Evolutionary conservation across 2,888 invertebrate species (phyloP).

Genomic region (Drosophila quinaria): DNA sequence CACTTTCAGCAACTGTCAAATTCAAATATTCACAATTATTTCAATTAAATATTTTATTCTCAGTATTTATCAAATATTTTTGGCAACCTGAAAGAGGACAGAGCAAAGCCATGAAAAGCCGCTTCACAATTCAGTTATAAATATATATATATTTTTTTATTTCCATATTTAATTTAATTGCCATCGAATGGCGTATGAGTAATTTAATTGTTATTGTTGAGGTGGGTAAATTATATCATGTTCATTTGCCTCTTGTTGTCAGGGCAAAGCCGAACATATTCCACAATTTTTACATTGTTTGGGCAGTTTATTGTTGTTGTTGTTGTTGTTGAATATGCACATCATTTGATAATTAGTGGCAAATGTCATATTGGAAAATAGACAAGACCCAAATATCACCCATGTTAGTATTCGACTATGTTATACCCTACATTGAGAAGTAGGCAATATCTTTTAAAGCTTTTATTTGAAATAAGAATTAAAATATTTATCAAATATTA

Average conservation of each 20-base stretch:
- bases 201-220: constrained; percentile 65
- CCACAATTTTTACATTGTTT: constrained; percentile 38
- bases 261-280: constrained; percentile 15
- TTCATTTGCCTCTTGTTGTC: constrained; percentile 20
- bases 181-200: constrained; percentile 52
- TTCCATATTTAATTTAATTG: constrained; percentile 58
- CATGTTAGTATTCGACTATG: background rate
- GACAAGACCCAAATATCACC: background rate
- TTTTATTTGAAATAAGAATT: too few relatives aligned
- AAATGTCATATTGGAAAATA: constrained; percentile 27
- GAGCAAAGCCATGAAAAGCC: background rate
- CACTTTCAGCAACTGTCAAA: constrained; percentile 40
- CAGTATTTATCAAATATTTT: constrained; percentile 11
- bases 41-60: constrained; percentile 50
- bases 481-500: too few relatives aligned
- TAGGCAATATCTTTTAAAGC: background rate
- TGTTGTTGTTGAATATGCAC: constrained; percentile 28
- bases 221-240: constrained; percentile 11
- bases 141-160: constrained; percentile 41
- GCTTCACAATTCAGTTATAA: constrained; percentile 22
- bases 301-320: background rate
- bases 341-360: constrained; percentile 62
- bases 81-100: background rate
- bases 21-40: constrained; percentile 19
- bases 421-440: background rate